Evolutionary conservation across 2,113 vertebrate genomes (phyloP).

Genomic region (Theristicus caerulescens): DNA sequence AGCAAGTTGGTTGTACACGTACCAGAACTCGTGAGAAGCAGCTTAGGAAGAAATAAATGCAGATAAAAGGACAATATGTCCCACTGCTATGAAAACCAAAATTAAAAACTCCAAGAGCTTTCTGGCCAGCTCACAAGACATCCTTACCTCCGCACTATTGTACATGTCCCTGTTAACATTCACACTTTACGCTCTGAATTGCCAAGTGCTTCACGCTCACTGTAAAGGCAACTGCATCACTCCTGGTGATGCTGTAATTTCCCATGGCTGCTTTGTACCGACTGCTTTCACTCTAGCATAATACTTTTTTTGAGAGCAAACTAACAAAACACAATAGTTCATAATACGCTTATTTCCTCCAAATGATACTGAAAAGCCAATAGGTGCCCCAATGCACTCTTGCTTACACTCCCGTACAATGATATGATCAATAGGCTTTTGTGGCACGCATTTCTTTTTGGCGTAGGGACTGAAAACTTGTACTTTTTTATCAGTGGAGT

Average conservation of each 20-base stretch:
- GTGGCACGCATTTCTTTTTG: neutral
- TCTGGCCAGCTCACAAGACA: neutral
- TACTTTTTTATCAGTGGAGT: neutral
- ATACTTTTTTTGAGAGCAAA: neutral
- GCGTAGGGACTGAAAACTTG: neutral
- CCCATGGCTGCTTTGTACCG: neutral
- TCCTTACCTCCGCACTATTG: neutral
- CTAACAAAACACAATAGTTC: neutral
- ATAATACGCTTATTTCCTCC: neutral
- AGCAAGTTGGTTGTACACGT: neutral
- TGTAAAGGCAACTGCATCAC: accelerated
- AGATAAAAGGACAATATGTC: neutral
- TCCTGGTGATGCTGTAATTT: neutral
- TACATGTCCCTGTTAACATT: accelerated
- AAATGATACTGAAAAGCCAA: neutral
- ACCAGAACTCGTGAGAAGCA: neutral
- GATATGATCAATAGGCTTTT: accelerated
- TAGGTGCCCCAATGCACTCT: neutral
- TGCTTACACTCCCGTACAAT: neutral
- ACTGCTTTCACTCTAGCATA: neutral
- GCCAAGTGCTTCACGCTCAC: accelerated
- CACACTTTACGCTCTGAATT: neutral
- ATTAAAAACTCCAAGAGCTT: neutral
- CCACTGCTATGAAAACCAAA: neutral
- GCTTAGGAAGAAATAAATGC: neutral